phyloP scores from a whole-genome alignment of 2,888 invertebrate genomes.

The Ceramica pisi region DNA sequence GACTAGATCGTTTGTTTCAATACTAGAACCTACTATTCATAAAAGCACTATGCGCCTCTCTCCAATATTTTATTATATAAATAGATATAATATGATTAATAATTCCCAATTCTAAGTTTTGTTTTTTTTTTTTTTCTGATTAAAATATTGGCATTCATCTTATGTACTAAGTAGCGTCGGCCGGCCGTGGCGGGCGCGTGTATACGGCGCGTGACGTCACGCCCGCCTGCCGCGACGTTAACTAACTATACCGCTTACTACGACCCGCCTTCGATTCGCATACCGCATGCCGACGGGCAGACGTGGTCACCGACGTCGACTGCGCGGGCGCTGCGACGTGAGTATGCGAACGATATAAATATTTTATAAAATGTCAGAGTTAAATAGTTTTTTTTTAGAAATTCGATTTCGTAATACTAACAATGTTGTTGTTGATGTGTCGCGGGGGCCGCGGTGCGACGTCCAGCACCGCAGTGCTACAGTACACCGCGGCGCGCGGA shows the following conservation, averaged over 20 bases:
- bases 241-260: slow-evolving; percentile 74
- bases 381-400: slow-evolving; percentile 82
- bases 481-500: slow-evolving; percentile 58
- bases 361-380: slow-evolving; percentile 86
- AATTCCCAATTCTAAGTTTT: slow-evolving; percentile 87
- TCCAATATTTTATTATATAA: slow-evolving; percentile 89
- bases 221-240: slow-evolving; percentile 73
- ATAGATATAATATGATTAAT: slow-evolving; percentile 90
- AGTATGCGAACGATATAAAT: slow-evolving; percentile 83
- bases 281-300: slow-evolving; percentile 73
- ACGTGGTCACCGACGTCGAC: slow-evolving; percentile 75
- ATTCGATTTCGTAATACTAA: slow-evolving; percentile 87
- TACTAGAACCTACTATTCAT: slow-evolving; percentile 88
- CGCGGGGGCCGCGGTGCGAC: slow-evolving; percentile 57
- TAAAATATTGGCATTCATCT: slow-evolving; percentile 90
- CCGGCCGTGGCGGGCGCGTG: slow-evolving; percentile 73
- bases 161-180: slow-evolving; percentile 84
- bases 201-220: slow-evolving; percentile 58
- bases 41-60: slow-evolving; percentile 91
- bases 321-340: slow-evolving; percentile 81
- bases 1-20: slow-evolving; percentile 89
- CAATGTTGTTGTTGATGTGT: slow-evolving; percentile 71
- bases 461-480: slow-evolving; percentile 32
- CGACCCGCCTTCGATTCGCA: slow-evolving; percentile 73
- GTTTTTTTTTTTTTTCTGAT: slow-evolving; percentile 85